Percentiles rank a stretch among this genome's conserved stretches.
Evolutionary conservation across 2,113 vertebrate species (phyloP).

Genomic region (Anhinga rufa): DNA sequence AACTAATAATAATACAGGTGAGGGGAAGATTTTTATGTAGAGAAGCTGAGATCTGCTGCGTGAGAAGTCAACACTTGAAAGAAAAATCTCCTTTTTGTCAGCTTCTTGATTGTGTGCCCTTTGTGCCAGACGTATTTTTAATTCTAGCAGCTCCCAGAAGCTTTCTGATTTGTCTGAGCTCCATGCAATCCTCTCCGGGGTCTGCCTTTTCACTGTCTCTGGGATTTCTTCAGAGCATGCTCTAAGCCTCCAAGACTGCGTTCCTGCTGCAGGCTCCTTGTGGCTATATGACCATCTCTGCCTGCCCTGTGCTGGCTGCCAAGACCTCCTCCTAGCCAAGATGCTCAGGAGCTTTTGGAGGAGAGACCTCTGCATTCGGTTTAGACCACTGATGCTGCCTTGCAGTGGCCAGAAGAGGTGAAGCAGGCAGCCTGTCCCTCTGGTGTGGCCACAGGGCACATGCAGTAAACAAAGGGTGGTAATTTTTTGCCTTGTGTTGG

Average conservation of each 20-base stretch:
- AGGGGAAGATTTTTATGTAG: not conserved
- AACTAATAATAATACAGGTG: not conserved
- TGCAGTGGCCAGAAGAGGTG: not conserved
- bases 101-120: not conserved
- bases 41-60: not conserved
- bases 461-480: not conserved
- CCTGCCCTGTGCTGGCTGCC: not conserved
- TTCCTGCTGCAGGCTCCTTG: not conserved
- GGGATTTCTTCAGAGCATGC: not conserved
- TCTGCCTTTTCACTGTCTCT: not conserved
- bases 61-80: not conserved
- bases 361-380: not conserved
- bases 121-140: not conserved
- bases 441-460: not conserved
- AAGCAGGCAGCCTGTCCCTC: not conserved
- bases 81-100: not conserved
- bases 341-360: not conserved
- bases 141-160: not conserved
- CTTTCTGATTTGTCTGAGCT: not conserved
- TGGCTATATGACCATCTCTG: not conserved
- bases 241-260: not conserved
- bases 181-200: not conserved
- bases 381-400: not conserved
- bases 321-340: not conserved
- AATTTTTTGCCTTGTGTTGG: not conserved